Evolutionary conservation across 2,888 invertebrate species (phyloP).

Genomic region (Adelphocoris suturalis): DNA sequence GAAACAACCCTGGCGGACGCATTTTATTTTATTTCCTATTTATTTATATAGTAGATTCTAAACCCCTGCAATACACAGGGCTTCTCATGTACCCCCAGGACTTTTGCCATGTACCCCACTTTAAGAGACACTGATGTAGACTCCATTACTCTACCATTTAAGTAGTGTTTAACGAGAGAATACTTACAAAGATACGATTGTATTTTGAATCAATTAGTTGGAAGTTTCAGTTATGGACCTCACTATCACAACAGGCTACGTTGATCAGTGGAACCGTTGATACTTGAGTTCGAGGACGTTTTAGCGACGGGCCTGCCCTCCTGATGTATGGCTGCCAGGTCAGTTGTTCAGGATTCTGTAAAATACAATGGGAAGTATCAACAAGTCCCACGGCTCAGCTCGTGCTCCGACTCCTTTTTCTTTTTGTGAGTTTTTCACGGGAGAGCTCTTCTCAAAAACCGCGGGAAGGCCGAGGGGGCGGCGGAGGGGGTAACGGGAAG

Average conservation of each 20-base stretch:
- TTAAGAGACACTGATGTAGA: too few species aligned
- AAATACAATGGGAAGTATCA: constrained; percentile 57
- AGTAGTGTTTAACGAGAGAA: too few species aligned
- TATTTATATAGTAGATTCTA: too few species aligned
- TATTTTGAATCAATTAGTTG: too few species aligned
- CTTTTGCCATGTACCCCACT: too few species aligned
- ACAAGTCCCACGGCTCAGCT: constrained; percentile 41
- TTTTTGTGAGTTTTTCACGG: constrained; percentile 45
- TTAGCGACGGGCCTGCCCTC: neutral
- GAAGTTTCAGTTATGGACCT: too few species aligned
- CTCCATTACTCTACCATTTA: too few species aligned
- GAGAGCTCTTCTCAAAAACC: constrained; percentile 54
- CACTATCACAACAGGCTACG: neutral
- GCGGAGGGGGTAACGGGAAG: constrained; percentile 20
- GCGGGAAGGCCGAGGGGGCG: constrained; percentile 31
- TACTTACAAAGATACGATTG: too few species aligned
- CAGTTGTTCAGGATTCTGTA: constrained; percentile 31
- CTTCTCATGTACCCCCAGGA: too few species aligned
- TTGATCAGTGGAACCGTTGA: neutral
- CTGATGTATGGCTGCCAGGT: constrained; percentile 9
- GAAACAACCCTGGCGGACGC: too few species aligned
- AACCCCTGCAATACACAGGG: too few species aligned
- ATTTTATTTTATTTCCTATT: too few species aligned
- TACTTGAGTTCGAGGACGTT: neutral
- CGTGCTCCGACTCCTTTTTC: constrained; percentile 37